These are phyloP conservation scores for Papilio aristodemus DNA, from an alignment of 1,140 invertebrate genomes.

Conservation along the genomic window DNA sequence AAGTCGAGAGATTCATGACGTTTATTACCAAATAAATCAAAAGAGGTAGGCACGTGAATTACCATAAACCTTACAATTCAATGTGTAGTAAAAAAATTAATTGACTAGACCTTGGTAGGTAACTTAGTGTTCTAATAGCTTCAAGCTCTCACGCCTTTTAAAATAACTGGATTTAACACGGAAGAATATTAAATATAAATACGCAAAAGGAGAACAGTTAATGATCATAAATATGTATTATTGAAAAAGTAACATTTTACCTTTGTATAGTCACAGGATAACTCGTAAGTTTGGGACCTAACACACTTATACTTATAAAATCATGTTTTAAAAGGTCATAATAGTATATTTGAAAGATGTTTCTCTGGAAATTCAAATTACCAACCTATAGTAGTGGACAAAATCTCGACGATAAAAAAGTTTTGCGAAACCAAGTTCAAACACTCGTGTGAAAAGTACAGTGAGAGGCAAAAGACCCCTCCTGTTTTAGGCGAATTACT, in stretches of 20 bases:
- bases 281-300: too few species aligned
- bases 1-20: conserved; percentile 67
- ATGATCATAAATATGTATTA: background rate
- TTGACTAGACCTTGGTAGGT: background rate
- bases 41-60: conserved; percentile 57
- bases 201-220: background rate
- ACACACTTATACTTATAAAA: too few species aligned
- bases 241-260: too few species aligned
- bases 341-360: too few species aligned
- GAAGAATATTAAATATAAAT: background rate
- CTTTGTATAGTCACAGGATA: too few species aligned
- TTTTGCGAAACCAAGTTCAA: background rate
- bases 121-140: background rate
- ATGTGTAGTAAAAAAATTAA: conserved; percentile 47
- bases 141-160: background rate
- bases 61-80: conserved; percentile 58
- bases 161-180: background rate
- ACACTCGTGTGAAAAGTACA: background rate
- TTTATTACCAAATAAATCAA: conserved; percentile 68
- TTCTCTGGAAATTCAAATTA: too few species aligned
- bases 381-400: background rate
- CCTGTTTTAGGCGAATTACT: conserved; percentile 40
- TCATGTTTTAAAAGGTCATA: too few species aligned
- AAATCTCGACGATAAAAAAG: background rate
- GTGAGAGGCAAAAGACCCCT: conserved; percentile 35